These are phyloP conservation scores for Chaunax sp. DNA, from an alignment of 2,797 vertebrate genomes.

Conservation along the genomic window DNA sequence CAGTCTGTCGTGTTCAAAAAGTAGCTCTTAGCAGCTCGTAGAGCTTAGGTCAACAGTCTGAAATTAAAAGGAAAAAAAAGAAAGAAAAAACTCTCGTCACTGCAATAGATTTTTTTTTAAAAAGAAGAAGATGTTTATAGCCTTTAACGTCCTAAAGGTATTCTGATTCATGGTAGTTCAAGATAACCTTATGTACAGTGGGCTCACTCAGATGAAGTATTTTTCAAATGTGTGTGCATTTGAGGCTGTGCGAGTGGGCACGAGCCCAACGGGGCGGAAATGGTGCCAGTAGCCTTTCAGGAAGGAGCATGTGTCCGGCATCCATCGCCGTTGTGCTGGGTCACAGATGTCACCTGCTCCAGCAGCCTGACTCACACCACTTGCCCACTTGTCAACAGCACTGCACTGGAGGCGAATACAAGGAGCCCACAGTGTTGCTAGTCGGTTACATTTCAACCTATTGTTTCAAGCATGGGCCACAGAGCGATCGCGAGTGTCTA, in stretches of 20 bases:
- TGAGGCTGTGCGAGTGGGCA: constrained; percentile 17
- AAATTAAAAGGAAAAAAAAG: not conserved
- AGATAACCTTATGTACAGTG: constrained; percentile 18
- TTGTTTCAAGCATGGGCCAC: constrained; percentile 29
- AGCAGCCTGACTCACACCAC: constrained; percentile 48
- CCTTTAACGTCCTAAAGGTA: constrained; percentile 15
- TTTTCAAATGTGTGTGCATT: constrained; percentile 23
- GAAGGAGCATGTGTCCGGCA: constrained; percentile 67
- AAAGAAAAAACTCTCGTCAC: not conserved
- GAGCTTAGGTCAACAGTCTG: constrained; percentile 35
- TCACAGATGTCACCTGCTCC: constrained; percentile 76
- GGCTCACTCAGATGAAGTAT: constrained; percentile 18
- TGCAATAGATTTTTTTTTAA: not conserved
- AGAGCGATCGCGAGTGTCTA: constrained; percentile 15
- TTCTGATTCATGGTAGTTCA: constrained; percentile 3
- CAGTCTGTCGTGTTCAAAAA: constrained; percentile 27
- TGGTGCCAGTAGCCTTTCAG: constrained; percentile 60
- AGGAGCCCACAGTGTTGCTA: constrained; percentile 12
- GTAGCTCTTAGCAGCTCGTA: constrained; percentile 31
- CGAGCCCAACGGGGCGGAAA: constrained; percentile 57
- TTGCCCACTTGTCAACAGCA: constrained; percentile 36
- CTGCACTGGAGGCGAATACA: constrained; percentile 20
- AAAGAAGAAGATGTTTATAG: not conserved
- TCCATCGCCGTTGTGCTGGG: constrained; percentile 63
- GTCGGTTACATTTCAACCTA: constrained; percentile 3